A percentile compares a stretch with the other conserved stretches of the same genome.
Evolutionary conservation across 1,140 invertebrate genomes (phyloP).

Genomic region (Neuroterus valhalla): DNA sequence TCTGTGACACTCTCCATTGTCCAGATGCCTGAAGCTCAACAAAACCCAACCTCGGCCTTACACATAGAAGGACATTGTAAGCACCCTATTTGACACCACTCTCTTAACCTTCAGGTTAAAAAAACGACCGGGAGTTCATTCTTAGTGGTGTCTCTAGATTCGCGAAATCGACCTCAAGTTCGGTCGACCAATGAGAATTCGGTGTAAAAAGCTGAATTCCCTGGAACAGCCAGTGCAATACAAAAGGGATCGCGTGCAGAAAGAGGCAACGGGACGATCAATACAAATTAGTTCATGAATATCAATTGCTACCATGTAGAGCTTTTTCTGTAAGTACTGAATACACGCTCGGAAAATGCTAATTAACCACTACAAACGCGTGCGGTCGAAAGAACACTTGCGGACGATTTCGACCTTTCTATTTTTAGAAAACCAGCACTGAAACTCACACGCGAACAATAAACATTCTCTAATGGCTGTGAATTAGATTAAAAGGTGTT

Average conservation of each 20-base stretch:
- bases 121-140: background rate
- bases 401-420: constrained; percentile 14
- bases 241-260: background rate
- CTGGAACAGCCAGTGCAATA: background rate
- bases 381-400: constrained; percentile 7
- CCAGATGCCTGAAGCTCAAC: constrained; percentile 1
- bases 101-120: constrained; percentile 43
- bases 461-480: constrained; percentile 12
- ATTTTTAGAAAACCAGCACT: constrained; percentile 17
- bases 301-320: constrained; percentile 19
- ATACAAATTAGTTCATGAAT: constrained; percentile 29
- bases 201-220: background rate
- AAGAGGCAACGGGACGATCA: background rate
- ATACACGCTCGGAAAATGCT: constrained; percentile 26
- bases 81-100: constrained; percentile 52
- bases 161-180: background rate
- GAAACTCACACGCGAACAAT: constrained; percentile 4
- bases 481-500: background rate
- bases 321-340: constrained; percentile 15
- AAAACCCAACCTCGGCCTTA: constrained; percentile 37
- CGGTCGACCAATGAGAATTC: background rate
- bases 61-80: constrained; percentile 44
- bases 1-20: constrained; percentile 5
- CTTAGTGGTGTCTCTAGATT: background rate
- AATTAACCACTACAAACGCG: constrained; percentile 20